Base-by-base conservation (phyloP, 1,140 invertebrate species). In the Magallana angulata region DNA sequence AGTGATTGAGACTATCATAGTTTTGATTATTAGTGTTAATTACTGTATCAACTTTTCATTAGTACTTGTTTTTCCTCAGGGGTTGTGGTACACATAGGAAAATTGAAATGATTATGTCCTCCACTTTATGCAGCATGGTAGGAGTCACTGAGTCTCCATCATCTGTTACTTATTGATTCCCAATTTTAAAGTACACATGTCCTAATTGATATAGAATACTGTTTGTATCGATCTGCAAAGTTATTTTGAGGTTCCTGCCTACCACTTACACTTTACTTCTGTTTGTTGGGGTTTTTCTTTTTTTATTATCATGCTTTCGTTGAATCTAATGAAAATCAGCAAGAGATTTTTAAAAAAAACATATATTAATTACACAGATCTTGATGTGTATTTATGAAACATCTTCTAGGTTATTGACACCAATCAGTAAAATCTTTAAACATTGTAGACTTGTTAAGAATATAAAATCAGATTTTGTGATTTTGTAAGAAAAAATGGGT, bases 181-280 rank as follows among this genome's bases (percentile, higher is more conserved):
- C 11, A 36, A 76, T 76, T 76, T n/a, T 76, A 76, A 76, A 76
- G 68, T 76, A 76, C 68, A 76, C 68, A 30, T 30, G 68, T 76
- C 68, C 68, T 76, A 36, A 76, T 36, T 76, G 68, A 76, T 76
- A 24, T 30, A 24, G 68, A 76, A 76, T 76, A 30, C 9, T 76
- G 68, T 76, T 76, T 76, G 68, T 76, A 76, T 76, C 9, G 68
- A 76, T 76, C 68, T 7, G 24, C 9, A 30, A 11, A 30, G 68
- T 24, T 76, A 76, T 76, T 76, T 76, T 76, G 9, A 76, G 68
- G 8, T 76, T 76, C 24, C 14, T 76, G 68, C 68, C 24, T 12
- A 4, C 11, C 36, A 76, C 24, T n/a, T 76, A 76, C 9, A 76
- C 12, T 30, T 76, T 30, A 76, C 36, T 30, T 11, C 36, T 30